phyloP scores from a whole-genome alignment of 1,140 invertebrate genomes.

The Helicoverpa armigera region DNA sequence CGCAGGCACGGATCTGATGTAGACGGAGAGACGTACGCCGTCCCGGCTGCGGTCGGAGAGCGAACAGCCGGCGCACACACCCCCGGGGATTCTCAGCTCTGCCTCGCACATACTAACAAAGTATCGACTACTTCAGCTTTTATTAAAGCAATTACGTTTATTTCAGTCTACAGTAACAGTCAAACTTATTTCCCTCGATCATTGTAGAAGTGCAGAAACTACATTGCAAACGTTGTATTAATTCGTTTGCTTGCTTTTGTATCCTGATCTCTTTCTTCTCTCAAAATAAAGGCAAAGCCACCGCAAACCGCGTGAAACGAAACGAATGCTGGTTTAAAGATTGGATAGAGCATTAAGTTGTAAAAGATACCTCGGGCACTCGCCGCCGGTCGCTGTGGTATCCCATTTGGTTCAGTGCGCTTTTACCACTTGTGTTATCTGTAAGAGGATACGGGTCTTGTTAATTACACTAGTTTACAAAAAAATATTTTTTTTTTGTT shows the following conservation, averaged over 20 bases:
- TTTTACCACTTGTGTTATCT: slow-evolving; percentile 25
- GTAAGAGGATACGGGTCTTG: background rate
- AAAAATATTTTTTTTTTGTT: too few relatives aligned
- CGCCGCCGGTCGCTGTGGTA: slow-evolving; percentile 17
- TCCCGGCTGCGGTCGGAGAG: slow-evolving; percentile 22
- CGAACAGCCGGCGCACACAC: slow-evolving; percentile 25
- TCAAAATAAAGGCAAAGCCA: slow-evolving; percentile 24
- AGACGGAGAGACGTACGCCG: background rate
- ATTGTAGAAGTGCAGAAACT: slow-evolving; percentile 1
- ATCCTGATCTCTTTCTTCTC: background rate
- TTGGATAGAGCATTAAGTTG: slow-evolving; percentile 24
- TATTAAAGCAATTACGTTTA: slow-evolving; percentile 47
- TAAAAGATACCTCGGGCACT: slow-evolving; percentile 37
- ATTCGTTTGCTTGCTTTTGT: slow-evolving; percentile 18
- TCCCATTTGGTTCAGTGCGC: slow-evolving; percentile 23
- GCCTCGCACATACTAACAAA: slow-evolving; percentile 37
- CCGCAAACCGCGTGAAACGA: slow-evolving; percentile 33
- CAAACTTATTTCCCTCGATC: slow-evolving; percentile 41
- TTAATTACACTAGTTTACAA: too few relatives aligned
- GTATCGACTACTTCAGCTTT: slow-evolving; percentile 44
- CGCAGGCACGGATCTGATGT: slow-evolving; percentile 26
- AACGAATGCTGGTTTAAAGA: slow-evolving; percentile 42
- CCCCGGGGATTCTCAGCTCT: slow-evolving; percentile 37
- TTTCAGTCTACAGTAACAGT: slow-evolving; percentile 10
- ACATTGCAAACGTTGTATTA: slow-evolving; percentile 26